Evolutionary conservation across 2,888 invertebrate species (phyloP), one percentile per base, ranked within the genome.

Genomic region (Cantharis flavilabris): DNA sequence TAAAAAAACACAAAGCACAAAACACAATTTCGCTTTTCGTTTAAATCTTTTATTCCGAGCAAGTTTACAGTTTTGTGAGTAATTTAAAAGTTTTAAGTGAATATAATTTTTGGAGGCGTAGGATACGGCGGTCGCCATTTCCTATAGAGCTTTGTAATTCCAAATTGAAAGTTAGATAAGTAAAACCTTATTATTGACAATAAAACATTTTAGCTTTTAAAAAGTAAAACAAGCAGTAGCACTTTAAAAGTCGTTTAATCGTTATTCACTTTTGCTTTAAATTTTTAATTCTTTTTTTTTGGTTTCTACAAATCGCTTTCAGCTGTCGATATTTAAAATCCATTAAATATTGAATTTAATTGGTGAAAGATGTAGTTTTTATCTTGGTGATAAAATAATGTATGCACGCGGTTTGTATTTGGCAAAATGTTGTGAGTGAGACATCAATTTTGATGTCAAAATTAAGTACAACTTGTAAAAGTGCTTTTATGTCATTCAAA

Each of bases 371-470:
- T 72, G 76, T 72, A 72, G 69, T 18, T 16, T 16, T 69, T 76
- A 76, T 76, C 76, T 72, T 13, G 64, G 28, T 67, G 75, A 75
- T 75, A 75, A 75, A 26, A 30, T 64, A 70, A 71, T 71, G 62
- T 49, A 49, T n/a, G 49, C 16, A 71, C 11, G 65, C 67, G 64
- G 62, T 69, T 26, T 70, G 20, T 67, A 70, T 72, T 76, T 64
- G n/a, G 72, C 70, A 28, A 76, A 72, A 72, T 71, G 72, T 69
- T 67, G 63, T 20, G 62, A 76, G 70, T 76, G 71, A 76, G 72
- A 72, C 72, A 72, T 76, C 76, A 76, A 72, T 71, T 75, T 49
- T 14, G 73, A n/a, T 75, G 75, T 71, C 70, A 67, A 75, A 71
- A 73, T 69, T 62, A 28, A 28, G 73, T 63, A 62, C 69, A 64